A percentile compares a stretch with the other conserved stretches of the same genome.
phyloP scores from a whole-genome alignment of 2,888 invertebrate species.

The Callinectes sapidus region DNA sequence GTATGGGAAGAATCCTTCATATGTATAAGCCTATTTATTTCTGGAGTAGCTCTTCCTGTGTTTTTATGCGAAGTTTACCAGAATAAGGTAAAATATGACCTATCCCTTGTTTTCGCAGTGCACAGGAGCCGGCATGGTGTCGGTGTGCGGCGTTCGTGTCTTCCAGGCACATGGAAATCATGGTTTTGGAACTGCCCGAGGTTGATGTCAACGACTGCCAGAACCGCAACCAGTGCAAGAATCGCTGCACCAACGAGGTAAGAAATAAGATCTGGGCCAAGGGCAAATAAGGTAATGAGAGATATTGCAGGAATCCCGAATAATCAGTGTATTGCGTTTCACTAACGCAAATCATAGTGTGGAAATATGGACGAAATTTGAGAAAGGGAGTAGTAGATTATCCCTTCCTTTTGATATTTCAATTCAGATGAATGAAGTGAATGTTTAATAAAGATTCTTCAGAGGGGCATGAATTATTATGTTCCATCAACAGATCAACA shows the following conservation, averaged over 20 bases:
- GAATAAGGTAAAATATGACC: neutral
- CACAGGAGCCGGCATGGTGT: constrained; percentile 40
- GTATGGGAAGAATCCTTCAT: too few relatives aligned
- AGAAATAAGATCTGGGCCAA: neutral
- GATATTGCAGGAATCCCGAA: neutral
- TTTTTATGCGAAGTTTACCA: neutral
- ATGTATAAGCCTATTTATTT: too few relatives aligned
- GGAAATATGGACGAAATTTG: neutral
- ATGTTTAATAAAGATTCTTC: neutral
- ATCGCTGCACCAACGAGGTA: constrained; percentile 49
- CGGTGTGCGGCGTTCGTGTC: constrained; percentile 53
- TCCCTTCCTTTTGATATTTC: too few relatives aligned
- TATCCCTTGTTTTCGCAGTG: neutral
- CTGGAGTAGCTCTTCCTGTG: neutral
- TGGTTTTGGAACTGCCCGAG: constrained; percentile 43
- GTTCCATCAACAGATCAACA: constrained; percentile 31
- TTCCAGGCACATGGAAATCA: constrained; percentile 37
- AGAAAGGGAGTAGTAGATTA: too few relatives aligned
- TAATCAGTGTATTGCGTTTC: neutral
- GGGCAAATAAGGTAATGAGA: neutral
- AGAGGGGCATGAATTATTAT: neutral
- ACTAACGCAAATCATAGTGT: neutral
- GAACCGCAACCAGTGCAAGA: constrained; percentile 42
- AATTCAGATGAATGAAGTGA: neutral
- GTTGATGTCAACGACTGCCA: constrained; percentile 39